phyloP scores from a whole-genome alignment of 2,113 vertebrate genomes.

The Myotis yumanensis region DNA sequence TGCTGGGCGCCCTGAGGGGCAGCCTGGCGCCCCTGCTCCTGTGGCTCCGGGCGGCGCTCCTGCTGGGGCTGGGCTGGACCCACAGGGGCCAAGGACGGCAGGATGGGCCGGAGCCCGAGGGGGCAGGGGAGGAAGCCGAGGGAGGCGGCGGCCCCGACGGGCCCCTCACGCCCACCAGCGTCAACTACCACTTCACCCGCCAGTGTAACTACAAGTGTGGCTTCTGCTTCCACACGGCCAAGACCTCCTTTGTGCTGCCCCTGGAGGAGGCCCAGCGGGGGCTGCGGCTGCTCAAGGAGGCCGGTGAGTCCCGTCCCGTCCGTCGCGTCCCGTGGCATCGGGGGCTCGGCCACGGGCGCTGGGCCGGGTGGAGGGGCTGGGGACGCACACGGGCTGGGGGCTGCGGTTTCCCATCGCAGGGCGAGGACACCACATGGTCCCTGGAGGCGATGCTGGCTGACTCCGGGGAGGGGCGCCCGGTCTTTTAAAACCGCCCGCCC shows the following conservation, averaged over 20 bases:
- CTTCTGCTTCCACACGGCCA: slow-evolving; percentile 98
- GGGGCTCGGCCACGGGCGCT: rapidly evolving
- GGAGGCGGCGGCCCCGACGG: rapidly evolving
- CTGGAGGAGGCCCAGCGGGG: slow-evolving; percentile 91
- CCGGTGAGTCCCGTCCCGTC: slow-evolving; percentile 82
- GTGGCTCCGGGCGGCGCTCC: neutral
- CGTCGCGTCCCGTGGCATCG: neutral
- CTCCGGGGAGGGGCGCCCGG: neutral
- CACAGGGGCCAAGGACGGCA: neutral
- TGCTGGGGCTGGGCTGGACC: neutral
- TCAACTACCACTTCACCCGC: slow-evolving; percentile 96
- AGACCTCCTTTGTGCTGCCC: slow-evolving; percentile 94
- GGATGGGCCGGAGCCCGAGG: rapidly evolving
- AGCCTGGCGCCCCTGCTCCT: slow-evolving; percentile 11
- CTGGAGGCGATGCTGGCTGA: rapidly evolving
- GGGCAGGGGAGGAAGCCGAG: rapidly evolving
- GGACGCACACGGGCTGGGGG: rapidly evolving
- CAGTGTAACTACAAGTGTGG: slow-evolving; percentile 96
- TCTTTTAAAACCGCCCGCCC: rapidly evolving
- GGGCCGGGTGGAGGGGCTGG: rapidly evolving
- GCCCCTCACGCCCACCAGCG: slow-evolving; percentile 86
- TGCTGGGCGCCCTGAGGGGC: slow-evolving; percentile 47
- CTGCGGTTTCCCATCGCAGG: neutral
- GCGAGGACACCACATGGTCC: rapidly evolving
- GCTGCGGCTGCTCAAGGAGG: slow-evolving; percentile 86